A percentile compares a stretch with the other conserved stretches of the same genome.
These are phyloP conservation scores for Serinus canaria DNA, from an alignment of 2,113 vertebrate genomes.

Conservation along the genomic window DNA sequence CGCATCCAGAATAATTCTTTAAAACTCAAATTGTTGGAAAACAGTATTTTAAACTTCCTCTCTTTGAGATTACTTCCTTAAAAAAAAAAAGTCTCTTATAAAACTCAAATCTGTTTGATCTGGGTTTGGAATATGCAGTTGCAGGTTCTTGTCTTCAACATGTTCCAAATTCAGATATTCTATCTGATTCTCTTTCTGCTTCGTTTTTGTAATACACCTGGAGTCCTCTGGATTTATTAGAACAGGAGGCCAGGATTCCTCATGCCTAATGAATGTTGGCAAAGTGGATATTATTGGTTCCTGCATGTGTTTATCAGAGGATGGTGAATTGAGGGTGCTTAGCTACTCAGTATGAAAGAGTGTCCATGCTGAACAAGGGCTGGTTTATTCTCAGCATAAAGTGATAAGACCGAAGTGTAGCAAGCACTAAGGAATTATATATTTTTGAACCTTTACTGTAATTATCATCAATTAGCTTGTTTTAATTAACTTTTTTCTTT, in stretches of 20 bases:
- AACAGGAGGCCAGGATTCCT: background rate
- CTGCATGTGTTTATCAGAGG: background rate
- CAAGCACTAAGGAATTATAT: background rate
- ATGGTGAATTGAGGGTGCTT: background rate
- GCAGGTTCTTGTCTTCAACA: background rate
- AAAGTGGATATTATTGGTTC: background rate
- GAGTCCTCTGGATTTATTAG: background rate
- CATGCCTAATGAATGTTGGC: slow-evolving; percentile 3
- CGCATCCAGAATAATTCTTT: background rate
- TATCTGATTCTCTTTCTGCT: background rate
- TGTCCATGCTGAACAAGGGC: background rate
- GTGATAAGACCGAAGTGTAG: background rate
- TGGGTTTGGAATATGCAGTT: background rate
- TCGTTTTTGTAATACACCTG: background rate
- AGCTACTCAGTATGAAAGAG: background rate
- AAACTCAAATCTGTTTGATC: background rate
- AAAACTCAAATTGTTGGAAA: background rate
- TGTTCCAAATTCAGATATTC: background rate
- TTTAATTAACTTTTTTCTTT: background rate
- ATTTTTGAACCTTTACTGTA: background rate
- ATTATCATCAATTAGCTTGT: background rate
- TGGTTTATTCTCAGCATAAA: background rate
- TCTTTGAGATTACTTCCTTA: background rate
- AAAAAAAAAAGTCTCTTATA: background rate
- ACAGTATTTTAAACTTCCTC: background rate